These are phyloP conservation scores for Hippasteria phrygiana DNA, from an alignment of 53 echinoderm and acorn worm genomes.

Conservation along the genomic window DNA sequence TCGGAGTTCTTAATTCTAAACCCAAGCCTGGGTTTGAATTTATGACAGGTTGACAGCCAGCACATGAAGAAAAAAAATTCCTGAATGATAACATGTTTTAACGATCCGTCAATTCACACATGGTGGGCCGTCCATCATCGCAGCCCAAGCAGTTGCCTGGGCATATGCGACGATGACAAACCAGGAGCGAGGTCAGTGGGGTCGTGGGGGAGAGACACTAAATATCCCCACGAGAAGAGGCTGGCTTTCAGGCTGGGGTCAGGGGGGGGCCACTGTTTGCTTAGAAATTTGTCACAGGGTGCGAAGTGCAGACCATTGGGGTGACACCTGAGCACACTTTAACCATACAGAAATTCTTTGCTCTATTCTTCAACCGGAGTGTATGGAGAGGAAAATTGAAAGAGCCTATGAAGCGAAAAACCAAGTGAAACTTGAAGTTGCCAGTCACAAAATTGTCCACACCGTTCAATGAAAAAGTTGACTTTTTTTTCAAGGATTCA, in stretches of 20 bases:
- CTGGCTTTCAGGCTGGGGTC: conserved; percentile 48
- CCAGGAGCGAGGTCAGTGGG: conserved; percentile 52
- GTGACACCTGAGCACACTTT: neutral
- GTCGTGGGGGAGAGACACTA: conserved; percentile 33
- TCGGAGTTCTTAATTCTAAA: neutral
- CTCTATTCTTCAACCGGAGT: too few species aligned
- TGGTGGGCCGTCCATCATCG: conserved; percentile 35
- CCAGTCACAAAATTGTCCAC: too few species aligned
- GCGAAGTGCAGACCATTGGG: conserved; percentile 22
- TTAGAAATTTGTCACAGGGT: conserved; percentile 27
- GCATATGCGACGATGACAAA: neutral
- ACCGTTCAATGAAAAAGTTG: too few species aligned
- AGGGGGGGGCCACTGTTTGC: conserved; percentile 37
- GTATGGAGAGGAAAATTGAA: neutral
- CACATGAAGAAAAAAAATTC: too few species aligned
- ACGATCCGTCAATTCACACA: conserved; percentile 7
- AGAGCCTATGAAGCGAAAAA: neutral
- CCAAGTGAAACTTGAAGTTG: too few species aligned
- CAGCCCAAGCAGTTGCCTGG: conserved; percentile 18
- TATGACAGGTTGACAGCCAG: neutral
- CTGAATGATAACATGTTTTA: conserved; percentile 32
- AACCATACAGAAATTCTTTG: too few species aligned
- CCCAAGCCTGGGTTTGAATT: neutral
- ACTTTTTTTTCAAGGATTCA: too few species aligned
- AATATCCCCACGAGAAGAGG: conserved; percentile 47